Base-by-base conservation (phyloP, 2,113 vertebrate genomes). In the Conger conger region DNA sequence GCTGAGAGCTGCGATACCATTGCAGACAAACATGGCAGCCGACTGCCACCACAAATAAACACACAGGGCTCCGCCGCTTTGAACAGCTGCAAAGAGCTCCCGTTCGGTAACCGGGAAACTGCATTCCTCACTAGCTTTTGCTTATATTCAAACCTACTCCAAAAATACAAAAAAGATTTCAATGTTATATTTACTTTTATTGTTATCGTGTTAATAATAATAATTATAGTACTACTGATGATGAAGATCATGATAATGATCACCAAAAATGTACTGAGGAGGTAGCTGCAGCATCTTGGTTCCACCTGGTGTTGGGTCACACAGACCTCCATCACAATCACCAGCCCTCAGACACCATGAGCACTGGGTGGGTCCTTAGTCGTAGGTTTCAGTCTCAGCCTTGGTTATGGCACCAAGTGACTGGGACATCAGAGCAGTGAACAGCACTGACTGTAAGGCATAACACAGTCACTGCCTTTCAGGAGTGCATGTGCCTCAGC, bases 21-120 rank as follows among this genome's bases (percentile, higher is more conserved):
- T 16, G 36, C 50, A 81, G 73, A 35, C 85, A 82, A 57, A 77
- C 57, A 85, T 76, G 42, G 78, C 57, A 27, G 60, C 79, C 36
- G 33, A 20, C 50, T 60, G 80, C 42, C 27, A 78, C 57, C 60
- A 54, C 42, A 79, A 45, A 82, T 23, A 79, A 80, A 84, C 35
- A 82, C 53, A 63, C 30, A 79, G 36, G 38, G 16, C 68, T 73
- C 68, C n/a, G 4, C 20, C 17, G 36, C 77, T 79, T 38, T 40
- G 18, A 36, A 11, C 38, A 17, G 4, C 20, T 40, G 36, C 3
- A 79, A 20, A 40, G 77, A 79, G 35, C 77, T 40, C 23, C 35
- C 36, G 77, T 79, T 73, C 33, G 68, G 68, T 33, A 33, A 73
- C 5, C 27, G 11, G n/a, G 27, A 60, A 23, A 63, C 18, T 4